Conservation (phyloP, 2,797 vertebrate genomes). For the Oreochromis grahami region DNA sequence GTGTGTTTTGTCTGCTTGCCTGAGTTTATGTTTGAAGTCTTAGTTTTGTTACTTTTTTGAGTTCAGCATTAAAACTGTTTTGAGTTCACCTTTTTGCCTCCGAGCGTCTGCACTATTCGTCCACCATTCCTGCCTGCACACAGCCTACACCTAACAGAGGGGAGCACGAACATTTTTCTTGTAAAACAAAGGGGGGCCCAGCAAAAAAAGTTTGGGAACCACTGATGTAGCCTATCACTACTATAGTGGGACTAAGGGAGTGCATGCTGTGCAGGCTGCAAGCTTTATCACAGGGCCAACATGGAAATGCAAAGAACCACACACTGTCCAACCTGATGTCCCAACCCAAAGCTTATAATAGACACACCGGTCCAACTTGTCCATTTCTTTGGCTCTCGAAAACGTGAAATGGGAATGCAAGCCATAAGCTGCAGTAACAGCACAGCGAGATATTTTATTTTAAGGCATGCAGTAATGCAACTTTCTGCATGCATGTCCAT, state of each 20-base stretch:
- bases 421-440: neutral
- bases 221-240: neutral
- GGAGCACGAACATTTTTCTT: too few species aligned
- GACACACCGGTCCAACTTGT: neutral
- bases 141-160: too few species aligned
- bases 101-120: too few species aligned
- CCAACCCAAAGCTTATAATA: neutral
- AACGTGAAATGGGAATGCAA: neutral
- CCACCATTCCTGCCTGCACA: too few species aligned
- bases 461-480: neutral
- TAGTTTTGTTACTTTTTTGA: too few species aligned
- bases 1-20: too few species aligned
- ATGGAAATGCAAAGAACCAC: neutral
- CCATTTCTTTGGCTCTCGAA: neutral
- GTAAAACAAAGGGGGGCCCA: too few species aligned
- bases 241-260: neutral
- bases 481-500: neutral
- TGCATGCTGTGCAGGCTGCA: neutral
- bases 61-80: too few species aligned
- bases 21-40: too few species aligned
- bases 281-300: neutral
- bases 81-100: too few species aligned
- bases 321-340: neutral
- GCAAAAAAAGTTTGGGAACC: too few species aligned
- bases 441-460: neutral